Base-by-base conservation (phyloP, 2,797 vertebrate genomes). In the Malurus splendens region DNA sequence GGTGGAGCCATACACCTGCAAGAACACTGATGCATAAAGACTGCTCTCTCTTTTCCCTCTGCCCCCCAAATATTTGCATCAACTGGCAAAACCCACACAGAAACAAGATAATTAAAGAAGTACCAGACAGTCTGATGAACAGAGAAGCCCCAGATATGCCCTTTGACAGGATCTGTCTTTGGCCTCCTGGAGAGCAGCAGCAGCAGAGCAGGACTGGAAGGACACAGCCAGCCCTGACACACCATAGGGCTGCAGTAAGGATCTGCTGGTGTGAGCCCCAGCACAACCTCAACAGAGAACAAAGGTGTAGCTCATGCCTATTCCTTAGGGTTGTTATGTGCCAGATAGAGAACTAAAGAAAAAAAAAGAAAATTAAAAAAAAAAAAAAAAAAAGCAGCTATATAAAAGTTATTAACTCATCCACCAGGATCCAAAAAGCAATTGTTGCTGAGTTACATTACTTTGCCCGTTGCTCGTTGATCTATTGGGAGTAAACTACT, bases 341-440 rank as follows among this genome's bases (percentile, higher is more conserved):
- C 15, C 3, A 1, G 18, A 86, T 8, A 65, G 9, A 62, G 32
- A 83, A 86, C 14, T 64, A 39, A 44, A 74, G 5, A 15, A n/a
- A 39, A 56, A 12, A 3, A 22, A 39, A 28, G 28, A 22, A 7
- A 23, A 47, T 3, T 18, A 9, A 6, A 6, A 20, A 17, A n/a
- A 7, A 45, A 45, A 0, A 0, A 38, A 25, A 61, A 1, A 47
- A 39, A n/a, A n/a, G n/a, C n/a, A n/a, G 7, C 2, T 18, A 17
- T 23, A 41, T 13, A 7, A 36, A 59, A 64, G 48, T 51, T 76
- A 74, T 11, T 17, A 75, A 59, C 14, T 19, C n/a, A 75, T 23
- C 61, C 6, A 52, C 36, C 27, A 38, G n/a, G n/a, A 81, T 62
- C 38, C 38, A 65, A 86, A 56, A 4, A 45, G 44, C 18, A 61